These are phyloP conservation scores for Coilia nasus DNA, from an alignment of 2,797 vertebrate species.

Conservation along the genomic window DNA sequence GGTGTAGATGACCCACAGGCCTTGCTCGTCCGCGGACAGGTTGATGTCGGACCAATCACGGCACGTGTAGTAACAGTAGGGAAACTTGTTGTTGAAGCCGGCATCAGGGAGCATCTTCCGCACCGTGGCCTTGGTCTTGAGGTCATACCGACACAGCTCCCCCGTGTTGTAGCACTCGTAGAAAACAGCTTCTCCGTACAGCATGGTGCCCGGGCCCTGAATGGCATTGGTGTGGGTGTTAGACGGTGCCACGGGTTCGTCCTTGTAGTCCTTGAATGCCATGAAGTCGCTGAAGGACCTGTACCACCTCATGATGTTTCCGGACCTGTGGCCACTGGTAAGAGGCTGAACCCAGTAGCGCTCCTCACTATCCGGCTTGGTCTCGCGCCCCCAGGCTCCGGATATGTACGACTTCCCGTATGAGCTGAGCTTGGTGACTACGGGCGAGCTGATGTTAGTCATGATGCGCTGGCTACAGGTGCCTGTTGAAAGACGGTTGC, in stretches of 20 bases:
- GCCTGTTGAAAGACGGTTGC: not conserved
- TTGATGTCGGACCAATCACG: constrained; percentile 66
- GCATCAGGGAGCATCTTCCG: constrained; percentile 60
- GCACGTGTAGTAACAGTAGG: constrained; percentile 76
- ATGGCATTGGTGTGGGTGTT: constrained; percentile 48
- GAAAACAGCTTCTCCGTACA: constrained; percentile 65
- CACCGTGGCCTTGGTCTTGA: constrained; percentile 52
- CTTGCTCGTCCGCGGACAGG: constrained; percentile 67
- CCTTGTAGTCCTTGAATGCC: constrained; percentile 55
- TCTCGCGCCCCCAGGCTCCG: constrained; percentile 74
- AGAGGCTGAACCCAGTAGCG: constrained; percentile 72
- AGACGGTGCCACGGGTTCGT: constrained; percentile 56
- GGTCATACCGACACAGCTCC: constrained; percentile 70
- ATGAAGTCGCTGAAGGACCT: constrained; percentile 67
- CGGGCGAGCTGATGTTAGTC: constrained; percentile 64
- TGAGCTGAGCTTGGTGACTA: constrained; percentile 64
- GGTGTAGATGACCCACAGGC: constrained; percentile 74
- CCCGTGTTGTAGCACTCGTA: constrained; percentile 68
- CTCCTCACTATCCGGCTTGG: constrained; percentile 31
- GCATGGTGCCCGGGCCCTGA: constrained; percentile 70
- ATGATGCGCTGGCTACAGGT: constrained; percentile 67
- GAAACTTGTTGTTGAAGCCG: constrained; percentile 69
- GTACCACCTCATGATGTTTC: constrained; percentile 66
- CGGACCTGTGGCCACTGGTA: constrained; percentile 50
- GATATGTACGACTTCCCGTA: constrained; percentile 56